A percentile compares a stretch with the other conserved stretches of the same genome.
Conservation (phyloP, 2,888 invertebrate genomes). For the Lepidocyrtinus sp. region DNA sequence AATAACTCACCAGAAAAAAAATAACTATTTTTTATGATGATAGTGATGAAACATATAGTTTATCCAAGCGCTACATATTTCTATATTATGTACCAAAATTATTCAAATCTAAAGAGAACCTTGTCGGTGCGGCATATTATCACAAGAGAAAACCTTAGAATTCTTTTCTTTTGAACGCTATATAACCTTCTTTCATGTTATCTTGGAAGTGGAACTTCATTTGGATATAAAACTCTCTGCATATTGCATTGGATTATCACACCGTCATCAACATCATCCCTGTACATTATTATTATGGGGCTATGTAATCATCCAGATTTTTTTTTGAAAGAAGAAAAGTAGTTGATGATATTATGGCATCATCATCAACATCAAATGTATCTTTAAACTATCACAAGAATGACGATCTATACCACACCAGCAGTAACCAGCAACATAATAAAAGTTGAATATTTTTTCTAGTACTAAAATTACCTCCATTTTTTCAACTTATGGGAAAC, state of each 20-base stretch:
- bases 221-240: slow-evolving; percentile 33
- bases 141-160: slow-evolving; percentile 31
- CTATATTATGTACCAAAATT: neutral
- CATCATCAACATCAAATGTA: slow-evolving; percentile 23
- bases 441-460: slow-evolving; percentile 51
- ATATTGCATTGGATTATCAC: slow-evolving; percentile 44
- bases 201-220: slow-evolving; percentile 54
- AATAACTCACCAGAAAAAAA: slow-evolving; percentile 31
- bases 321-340: slow-evolving; percentile 34
- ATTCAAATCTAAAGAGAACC: neutral
- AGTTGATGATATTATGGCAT: slow-evolving; percentile 43
- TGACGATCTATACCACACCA: slow-evolving; percentile 25
- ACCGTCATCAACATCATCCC: slow-evolving; percentile 35
- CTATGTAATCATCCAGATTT: slow-evolving; percentile 13
- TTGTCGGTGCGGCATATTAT: slow-evolving; percentile 32
- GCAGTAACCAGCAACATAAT: slow-evolving; percentile 39
- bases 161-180: neutral
- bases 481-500: slow-evolving; percentile 31
- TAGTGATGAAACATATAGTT: slow-evolving; percentile 8
- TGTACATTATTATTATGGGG: slow-evolving; percentile 42
- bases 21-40: slow-evolving; percentile 10
- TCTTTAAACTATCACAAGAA: slow-evolving; percentile 2
- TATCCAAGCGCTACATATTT: slow-evolving; percentile 4
- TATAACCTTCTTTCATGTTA: slow-evolving; percentile 14
- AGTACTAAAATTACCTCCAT: slow-evolving; percentile 58